Percentiles rank a stretch among this genome's conserved stretches.
Evolutionary conservation across 2,113 vertebrate genomes (phyloP).

Genomic region (Oxyruncus cristatus): DNA sequence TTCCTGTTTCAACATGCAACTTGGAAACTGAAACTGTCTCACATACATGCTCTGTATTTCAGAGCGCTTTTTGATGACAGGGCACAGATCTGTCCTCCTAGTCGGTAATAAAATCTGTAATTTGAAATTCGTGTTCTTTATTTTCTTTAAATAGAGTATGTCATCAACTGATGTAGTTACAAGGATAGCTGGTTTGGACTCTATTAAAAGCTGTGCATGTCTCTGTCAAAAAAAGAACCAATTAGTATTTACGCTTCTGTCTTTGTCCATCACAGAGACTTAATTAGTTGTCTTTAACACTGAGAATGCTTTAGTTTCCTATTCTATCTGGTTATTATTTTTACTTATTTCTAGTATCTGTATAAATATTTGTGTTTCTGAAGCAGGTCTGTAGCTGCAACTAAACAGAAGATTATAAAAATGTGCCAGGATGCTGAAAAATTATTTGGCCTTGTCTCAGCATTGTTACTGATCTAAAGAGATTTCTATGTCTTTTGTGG

Average conservation of each 20-base stretch:
- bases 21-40: constrained; percentile 49
- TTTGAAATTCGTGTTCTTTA: not conserved
- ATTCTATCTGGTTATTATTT: not conserved
- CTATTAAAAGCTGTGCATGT: not conserved
- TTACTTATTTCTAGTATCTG: not conserved
- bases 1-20: constrained; percentile 54
- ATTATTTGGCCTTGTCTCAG: not conserved
- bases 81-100: not conserved
- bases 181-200: not conserved
- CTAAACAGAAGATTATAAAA: not conserved
- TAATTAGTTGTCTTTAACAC: not conserved
- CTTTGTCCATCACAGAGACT: not conserved
- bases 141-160: not conserved
- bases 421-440: not conserved
- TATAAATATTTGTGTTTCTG: not conserved
- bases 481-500: not conserved
- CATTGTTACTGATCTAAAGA: not conserved
- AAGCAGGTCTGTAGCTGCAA: not conserved
- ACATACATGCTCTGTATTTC: not conserved
- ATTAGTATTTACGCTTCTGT: not conserved
- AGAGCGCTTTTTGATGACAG: not conserved
- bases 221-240: not conserved
- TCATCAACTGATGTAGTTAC: not conserved
- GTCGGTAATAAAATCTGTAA: not conserved
- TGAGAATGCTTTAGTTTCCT: not conserved